Evolutionary conservation across 2,113 vertebrate species (phyloP).

Genomic region (Larimichthys crocea): DNA sequence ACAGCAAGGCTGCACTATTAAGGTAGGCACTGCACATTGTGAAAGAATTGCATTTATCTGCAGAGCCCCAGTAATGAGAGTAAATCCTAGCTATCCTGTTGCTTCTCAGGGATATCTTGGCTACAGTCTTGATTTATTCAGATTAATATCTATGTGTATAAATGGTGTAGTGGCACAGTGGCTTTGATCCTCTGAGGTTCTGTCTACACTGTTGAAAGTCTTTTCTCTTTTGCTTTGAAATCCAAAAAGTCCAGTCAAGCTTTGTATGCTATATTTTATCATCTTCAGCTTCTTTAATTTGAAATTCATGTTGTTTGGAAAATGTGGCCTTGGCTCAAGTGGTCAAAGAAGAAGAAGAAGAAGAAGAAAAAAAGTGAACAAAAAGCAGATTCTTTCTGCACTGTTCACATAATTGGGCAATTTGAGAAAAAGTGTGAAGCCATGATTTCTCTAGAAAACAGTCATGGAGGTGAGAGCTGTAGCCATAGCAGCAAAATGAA

Average conservation of each 20-base stretch:
- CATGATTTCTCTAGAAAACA: slow-evolving; percentile 20
- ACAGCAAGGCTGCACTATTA: slow-evolving; percentile 25
- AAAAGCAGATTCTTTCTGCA: not conserved
- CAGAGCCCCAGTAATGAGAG: slow-evolving; percentile 51
- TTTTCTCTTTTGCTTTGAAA: slow-evolving; percentile 53
- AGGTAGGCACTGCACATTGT: slow-evolving; percentile 63
- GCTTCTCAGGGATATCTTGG: slow-evolving; percentile 52
- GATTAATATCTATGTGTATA: slow-evolving; percentile 67
- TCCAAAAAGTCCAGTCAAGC: slow-evolving; percentile 55
- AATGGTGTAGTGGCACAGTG: slow-evolving; percentile 29
- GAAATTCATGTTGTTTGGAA: slow-evolving; percentile 45
- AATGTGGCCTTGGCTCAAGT: slow-evolving; percentile 37
- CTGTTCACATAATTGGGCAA: slow-evolving; percentile 25
- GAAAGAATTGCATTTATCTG: slow-evolving; percentile 45
- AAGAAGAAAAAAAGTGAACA: not conserved
- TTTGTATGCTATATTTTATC: slow-evolving; percentile 44
- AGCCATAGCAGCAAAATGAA: slow-evolving; percentile 52
- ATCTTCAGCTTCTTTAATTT: slow-evolving; percentile 62
- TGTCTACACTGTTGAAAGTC: slow-evolving; percentile 57
- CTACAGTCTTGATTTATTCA: slow-evolving; percentile 52
- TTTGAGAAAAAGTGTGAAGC: slow-evolving; percentile 17
- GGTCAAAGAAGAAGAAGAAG: slow-evolving; percentile 17
- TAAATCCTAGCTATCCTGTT: slow-evolving; percentile 45
- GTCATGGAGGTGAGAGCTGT: slow-evolving; percentile 11
- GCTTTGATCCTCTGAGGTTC: slow-evolving; percentile 67